These are phyloP conservation scores for Tachysurus fulvidraco DNA, from an alignment of 2,113 vertebrate genomes.

Conservation along the genomic window DNA sequence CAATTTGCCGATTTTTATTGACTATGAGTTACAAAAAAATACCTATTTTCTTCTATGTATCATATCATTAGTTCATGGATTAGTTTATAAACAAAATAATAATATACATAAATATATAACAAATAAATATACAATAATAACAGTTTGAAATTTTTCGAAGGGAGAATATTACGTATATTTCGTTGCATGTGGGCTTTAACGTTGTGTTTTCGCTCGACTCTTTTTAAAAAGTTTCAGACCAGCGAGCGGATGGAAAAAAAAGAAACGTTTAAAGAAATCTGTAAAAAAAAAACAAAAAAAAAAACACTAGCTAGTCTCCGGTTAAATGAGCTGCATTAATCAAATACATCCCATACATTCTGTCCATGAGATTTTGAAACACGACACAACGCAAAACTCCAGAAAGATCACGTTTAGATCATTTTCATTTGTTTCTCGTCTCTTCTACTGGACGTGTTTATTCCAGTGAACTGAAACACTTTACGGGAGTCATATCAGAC, in stretches of 20 bases:
- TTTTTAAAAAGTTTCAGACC: background rate
- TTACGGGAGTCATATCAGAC: background rate
- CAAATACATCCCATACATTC: background rate
- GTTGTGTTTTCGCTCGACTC: background rate
- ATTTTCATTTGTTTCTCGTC: background rate
- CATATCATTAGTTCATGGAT: too few species aligned
- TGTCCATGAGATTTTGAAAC: background rate
- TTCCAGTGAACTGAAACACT: background rate
- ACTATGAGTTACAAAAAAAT: too few species aligned
- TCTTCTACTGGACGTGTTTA: background rate
- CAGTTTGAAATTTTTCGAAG: background rate
- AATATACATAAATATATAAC: too few species aligned
- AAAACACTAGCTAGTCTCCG: background rate
- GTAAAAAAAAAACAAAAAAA: too few species aligned
- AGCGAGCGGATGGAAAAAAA: background rate
- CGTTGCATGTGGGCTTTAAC: background rate
- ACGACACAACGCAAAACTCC: background rate
- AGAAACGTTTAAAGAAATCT: too few species aligned
- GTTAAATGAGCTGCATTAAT: background rate
- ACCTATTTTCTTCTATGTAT: too few species aligned
- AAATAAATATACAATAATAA: background rate
- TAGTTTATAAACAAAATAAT: too few species aligned
- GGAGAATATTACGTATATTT: background rate
- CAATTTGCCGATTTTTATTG: too few species aligned
- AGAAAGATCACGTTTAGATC: background rate